Evolutionary conservation across 2,888 invertebrate genomes (phyloP), one percentile per base, ranked within the genome.

Genomic region (Drosophila falleni): DNA sequence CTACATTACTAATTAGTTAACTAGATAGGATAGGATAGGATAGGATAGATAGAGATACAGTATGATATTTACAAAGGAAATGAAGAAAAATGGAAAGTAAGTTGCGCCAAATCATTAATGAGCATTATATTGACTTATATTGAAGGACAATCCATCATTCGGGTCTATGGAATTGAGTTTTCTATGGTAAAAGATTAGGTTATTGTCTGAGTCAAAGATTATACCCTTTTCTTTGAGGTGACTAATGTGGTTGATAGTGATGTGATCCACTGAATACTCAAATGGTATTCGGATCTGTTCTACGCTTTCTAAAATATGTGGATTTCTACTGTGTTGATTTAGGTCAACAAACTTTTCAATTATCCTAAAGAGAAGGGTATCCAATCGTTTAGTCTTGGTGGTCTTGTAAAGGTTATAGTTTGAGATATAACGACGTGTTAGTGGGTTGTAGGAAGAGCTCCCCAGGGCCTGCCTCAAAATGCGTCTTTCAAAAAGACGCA

Each of bases 331-430:
- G 9, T 41, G 10, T 15, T 19, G 16, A 19, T 16, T 41, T 10
- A 41, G 11, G 11, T 41, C 16, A 19, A 41, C 11, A 2, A 53
- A 37, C 11, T 47, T 62, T n/a, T 47, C 31, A 1, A 47, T 35
- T 29, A 54, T 62, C 31, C 53, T 13, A n/a, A 62, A 54, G 5
- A 47, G n/a, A 3, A 47, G 39, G 8, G 29, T 15, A 23, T 49
- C 49, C 10, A 49, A 15, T 29, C 49, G 11, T 49, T 33, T 61
- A 0, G 35, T 53, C 0, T 61, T 35, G n/a, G 46, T 26, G 5
- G 33, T 10, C 13, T 51, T 26, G 5, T 61, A 61, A 2, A 53
- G 44, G n/a, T 9, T 8, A 5, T 8, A 23, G 29, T 59, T 49
- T 0, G 59, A 31, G 4, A 49, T 39, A 29, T n/a, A 49, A 8